phyloP scores from a whole-genome alignment of 2,797 vertebrate species.

The Schizopygopsis pylzovi region DNA sequence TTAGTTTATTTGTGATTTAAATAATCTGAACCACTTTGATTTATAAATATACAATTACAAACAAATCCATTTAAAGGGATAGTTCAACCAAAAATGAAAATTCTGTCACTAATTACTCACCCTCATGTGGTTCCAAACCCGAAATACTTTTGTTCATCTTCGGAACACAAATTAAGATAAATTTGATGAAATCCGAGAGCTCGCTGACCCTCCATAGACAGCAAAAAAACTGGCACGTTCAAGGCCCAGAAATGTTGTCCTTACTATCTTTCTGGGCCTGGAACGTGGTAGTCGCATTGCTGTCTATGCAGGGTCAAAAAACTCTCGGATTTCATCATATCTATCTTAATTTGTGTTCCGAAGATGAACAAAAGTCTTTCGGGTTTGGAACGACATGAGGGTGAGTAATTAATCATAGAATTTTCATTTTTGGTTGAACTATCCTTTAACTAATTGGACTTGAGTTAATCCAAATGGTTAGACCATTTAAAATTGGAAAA shows the following conservation, averaged over 20 bases:
- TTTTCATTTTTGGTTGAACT: not conserved
- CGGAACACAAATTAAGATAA: not conserved
- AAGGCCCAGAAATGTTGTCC: no score
- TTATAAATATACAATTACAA: not conserved
- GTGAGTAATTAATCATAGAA: not conserved
- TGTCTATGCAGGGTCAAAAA: not conserved
- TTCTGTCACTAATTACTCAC: no score
- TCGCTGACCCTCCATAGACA: no score
- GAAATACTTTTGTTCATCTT: not conserved
- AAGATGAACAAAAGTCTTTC: not conserved
- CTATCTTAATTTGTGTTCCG: not conserved
- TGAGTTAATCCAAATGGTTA: not conserved
- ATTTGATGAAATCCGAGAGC: not conserved
- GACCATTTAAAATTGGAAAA: not conserved
- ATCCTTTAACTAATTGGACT: not conserved
- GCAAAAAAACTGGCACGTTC: no score
- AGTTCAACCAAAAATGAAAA: not conserved
- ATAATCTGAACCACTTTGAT: not conserved
- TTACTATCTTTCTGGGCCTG: not conserved
- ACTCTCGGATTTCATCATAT: not conserved
- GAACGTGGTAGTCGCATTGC: not conserved
- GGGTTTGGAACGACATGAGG: not conserved
- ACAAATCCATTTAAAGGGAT: not conserved
- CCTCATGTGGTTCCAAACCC: not conserved
- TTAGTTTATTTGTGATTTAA: slow-evolving; percentile 21